phyloP scores from a whole-genome alignment of 2,888 invertebrate genomes.

The Zaprionus obscuricornis region DNA sequence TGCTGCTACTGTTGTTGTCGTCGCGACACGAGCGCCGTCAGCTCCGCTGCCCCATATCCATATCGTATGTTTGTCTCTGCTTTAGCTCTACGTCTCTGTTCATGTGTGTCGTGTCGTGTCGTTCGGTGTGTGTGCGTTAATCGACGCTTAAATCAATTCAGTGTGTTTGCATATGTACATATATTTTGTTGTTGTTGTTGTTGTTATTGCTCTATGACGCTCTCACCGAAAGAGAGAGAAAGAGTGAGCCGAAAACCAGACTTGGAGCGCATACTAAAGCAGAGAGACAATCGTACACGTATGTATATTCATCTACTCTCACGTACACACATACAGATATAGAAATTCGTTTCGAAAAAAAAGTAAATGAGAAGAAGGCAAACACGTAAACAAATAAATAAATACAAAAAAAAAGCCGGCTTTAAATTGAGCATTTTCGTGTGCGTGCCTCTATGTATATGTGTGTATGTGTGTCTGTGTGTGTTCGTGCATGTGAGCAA shows the following conservation, averaged over 20 bases:
- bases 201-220: constrained; percentile 14
- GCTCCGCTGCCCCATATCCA: constrained; percentile 44
- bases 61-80: constrained; percentile 58
- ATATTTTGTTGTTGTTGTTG: constrained; percentile 5
- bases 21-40: constrained; percentile 6
- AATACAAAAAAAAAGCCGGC: constrained; percentile 69
- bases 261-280: constrained; percentile 44
- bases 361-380: constrained; percentile 29
- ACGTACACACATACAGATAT: constrained; percentile 6
- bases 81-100: constrained; percentile 35
- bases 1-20: neutral
- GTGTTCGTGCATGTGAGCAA: too few relatives aligned
- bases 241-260: constrained; percentile 52
- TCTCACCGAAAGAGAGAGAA: constrained; percentile 21
- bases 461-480: constrained; percentile 1
- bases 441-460: constrained; percentile 4
- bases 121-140: constrained; percentile 60
- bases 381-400: constrained; percentile 68
- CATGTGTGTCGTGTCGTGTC: constrained; percentile 18
- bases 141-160: constrained; percentile 75
- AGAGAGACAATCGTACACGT: constrained; percentile 15
- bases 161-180: constrained; percentile 60
- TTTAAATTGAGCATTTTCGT: constrained; percentile 54
- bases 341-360: constrained; percentile 24
- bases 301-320: constrained; percentile 1